These are phyloP conservation scores for Acleris literana DNA, from an alignment of 2,888 invertebrate species.

Conservation along the genomic window DNA sequence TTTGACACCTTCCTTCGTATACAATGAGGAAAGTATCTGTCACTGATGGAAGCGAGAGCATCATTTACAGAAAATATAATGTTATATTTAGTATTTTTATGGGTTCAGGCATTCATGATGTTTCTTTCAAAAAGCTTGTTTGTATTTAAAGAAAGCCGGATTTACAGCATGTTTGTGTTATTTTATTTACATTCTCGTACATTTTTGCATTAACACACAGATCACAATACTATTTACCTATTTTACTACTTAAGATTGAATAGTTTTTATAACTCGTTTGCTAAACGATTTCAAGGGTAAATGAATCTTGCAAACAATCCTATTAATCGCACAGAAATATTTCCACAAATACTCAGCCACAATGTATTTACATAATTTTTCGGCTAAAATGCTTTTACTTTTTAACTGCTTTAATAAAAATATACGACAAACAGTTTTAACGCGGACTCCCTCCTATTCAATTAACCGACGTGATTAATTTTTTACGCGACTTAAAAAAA, in stretches of 20 bases:
- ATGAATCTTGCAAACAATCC: conserved; percentile 7
- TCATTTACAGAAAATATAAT: too few species aligned
- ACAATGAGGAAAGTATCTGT: conserved; percentile 17
- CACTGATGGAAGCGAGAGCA: too few species aligned
- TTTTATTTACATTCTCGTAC: too few species aligned
- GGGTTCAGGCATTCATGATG: too few species aligned
- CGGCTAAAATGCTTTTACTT: conserved; percentile 33
- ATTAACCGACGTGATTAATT: conserved; percentile 62
- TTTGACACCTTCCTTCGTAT: conserved; percentile 3
- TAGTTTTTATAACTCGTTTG: too few species aligned
- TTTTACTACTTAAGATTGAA: too few species aligned
- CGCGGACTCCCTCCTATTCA: conserved; percentile 50
- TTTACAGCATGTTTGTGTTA: too few species aligned
- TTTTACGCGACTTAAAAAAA: conserved; percentile 67
- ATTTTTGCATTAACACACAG: too few species aligned
- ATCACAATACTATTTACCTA: too few species aligned
- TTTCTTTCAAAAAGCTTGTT: too few species aligned
- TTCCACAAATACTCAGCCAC: conserved; percentile 25
- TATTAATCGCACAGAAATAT: conserved; percentile 23
- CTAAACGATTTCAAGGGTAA: neutral
- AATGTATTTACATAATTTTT: conserved; percentile 35
- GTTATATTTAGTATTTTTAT: too few species aligned
- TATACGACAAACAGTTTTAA: conserved; percentile 48
- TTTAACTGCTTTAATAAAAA: conserved; percentile 46
- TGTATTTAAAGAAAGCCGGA: too few species aligned